These are phyloP conservation scores for Trissolcus japonicus DNA, from an alignment of 2,888 invertebrate genomes.

Conservation along the genomic window DNA sequence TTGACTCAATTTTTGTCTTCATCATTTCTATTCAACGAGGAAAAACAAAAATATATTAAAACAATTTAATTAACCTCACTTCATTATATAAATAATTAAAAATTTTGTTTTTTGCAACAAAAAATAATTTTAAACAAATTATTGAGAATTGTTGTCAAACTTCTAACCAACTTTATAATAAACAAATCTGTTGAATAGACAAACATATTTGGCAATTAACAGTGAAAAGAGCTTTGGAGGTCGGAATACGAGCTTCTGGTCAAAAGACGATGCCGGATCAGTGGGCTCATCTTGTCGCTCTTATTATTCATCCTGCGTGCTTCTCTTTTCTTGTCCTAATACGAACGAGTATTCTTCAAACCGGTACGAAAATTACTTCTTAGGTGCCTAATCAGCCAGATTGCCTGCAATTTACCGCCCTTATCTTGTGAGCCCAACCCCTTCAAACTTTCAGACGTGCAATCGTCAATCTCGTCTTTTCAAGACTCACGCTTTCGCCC, in stretches of 20 bases:
- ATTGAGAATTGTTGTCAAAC: too few relatives aligned
- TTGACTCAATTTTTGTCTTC: too few relatives aligned
- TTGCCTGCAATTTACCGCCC: slow-evolving; percentile 72
- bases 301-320: slow-evolving; percentile 29
- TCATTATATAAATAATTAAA: too few relatives aligned
- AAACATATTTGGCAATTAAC: slow-evolving; percentile 47
- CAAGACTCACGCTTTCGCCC: slow-evolving; percentile 20
- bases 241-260: slow-evolving; percentile 24
- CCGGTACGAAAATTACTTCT: slow-evolving; percentile 66
- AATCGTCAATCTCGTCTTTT: slow-evolving; percentile 58
- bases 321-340: slow-evolving; percentile 32
- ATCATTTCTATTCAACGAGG: background rate
- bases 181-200: slow-evolving; percentile 33
- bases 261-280: slow-evolving; percentile 32
- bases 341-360: slow-evolving; percentile 41
- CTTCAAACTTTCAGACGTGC: slow-evolving; percentile 40
- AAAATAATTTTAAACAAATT: too few relatives aligned
- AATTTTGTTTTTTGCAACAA: too few relatives aligned
- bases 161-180: too few relatives aligned
- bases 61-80: too few relatives aligned
- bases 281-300: slow-evolving; percentile 33
- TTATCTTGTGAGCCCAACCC: slow-evolving; percentile 64
- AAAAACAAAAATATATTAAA: background rate
- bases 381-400: slow-evolving; percentile 72
- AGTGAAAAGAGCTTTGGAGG: slow-evolving; percentile 27